Percentiles rank a stretch among this genome's conserved stretches.
These are phyloP conservation scores for Neocloeon triangulifer DNA, from an alignment of 1,140 invertebrate genomes.

Conservation along the genomic window DNA sequence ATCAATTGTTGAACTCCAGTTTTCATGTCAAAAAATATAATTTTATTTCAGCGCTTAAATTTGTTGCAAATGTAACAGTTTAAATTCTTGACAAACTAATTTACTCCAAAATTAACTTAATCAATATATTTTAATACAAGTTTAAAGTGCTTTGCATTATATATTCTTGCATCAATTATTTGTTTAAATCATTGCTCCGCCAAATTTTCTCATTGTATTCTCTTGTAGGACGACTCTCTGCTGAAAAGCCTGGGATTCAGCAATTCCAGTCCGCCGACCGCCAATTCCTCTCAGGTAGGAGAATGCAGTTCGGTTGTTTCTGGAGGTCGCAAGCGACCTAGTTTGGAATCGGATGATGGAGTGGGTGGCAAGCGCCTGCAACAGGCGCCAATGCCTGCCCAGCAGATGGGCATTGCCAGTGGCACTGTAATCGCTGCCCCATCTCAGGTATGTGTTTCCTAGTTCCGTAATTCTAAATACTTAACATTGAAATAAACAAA, in stretches of 20 bases:
- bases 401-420: conserved; percentile 11
- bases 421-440: not conserved
- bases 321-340: conserved; percentile 38
- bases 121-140: too few relatives aligned
- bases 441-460: not conserved
- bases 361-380: conserved; percentile 16
- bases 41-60: too few relatives aligned
- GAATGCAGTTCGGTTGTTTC: conserved; percentile 20
- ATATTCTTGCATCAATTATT: too few relatives aligned
- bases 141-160: too few relatives aligned
- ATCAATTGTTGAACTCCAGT: too few relatives aligned
- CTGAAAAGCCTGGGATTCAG: conserved; percentile 32
- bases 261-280: conserved; percentile 12
- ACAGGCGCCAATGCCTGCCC: conserved; percentile 22
- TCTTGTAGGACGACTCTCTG: conserved; percentile 22
- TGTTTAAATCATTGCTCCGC: too few relatives aligned
- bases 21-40: too few relatives aligned
- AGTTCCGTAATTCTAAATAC: too few relatives aligned
- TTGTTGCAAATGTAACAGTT: too few relatives aligned
- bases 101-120: too few relatives aligned
- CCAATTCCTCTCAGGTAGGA: conserved; percentile 1
- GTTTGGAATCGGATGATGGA: conserved; percentile 34
- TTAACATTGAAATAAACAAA: too few relatives aligned
- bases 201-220: not conserved
- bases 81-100: too few relatives aligned